A percentile compares a stretch with the other conserved stretches of the same genome.
Conservation (phyloP, 2,888 invertebrate genomes). For the Agrotis puta region DNA sequence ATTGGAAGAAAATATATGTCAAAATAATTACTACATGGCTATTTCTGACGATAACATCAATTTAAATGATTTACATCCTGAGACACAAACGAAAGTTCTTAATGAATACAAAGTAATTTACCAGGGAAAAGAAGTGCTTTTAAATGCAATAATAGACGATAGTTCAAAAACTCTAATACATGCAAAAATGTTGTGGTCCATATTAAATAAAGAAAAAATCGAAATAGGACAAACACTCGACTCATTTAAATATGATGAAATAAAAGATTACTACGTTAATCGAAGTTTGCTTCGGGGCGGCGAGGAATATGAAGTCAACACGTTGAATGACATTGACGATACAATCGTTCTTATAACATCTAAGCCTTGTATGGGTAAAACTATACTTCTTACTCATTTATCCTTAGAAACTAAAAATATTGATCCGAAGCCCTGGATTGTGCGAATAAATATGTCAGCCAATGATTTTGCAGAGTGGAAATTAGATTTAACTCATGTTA, state of each 20-base stretch:
- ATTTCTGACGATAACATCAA: constrained; percentile 60
- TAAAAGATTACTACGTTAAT: constrained; percentile 65
- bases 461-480: constrained; percentile 64
- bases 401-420: constrained; percentile 67
- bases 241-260: constrained; percentile 64
- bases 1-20: constrained; percentile 50
- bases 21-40: constrained; percentile 33
- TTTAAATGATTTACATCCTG: constrained; percentile 58
- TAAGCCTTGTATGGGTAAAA: constrained; percentile 71
- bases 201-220: constrained; percentile 66
- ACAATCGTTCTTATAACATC: constrained; percentile 66
- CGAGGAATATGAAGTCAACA: constrained; percentile 59
- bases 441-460: constrained; percentile 66
- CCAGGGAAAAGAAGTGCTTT: constrained; percentile 66
- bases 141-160: constrained; percentile 62
- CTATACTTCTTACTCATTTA: constrained; percentile 70
- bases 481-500: constrained; percentile 37
- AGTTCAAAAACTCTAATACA: constrained; percentile 60
- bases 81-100: constrained; percentile 64
- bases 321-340: constrained; percentile 67
- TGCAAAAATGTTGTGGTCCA: constrained; percentile 61
- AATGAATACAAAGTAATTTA: constrained; percentile 61
- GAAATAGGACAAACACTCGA: constrained; percentile 67
- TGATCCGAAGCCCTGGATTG: constrained; percentile 68
- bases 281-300: constrained; percentile 60